These are phyloP conservation scores for Acropternis orthonyx DNA, from an alignment of 2,797 vertebrate genomes.

Conservation along the genomic window DNA sequence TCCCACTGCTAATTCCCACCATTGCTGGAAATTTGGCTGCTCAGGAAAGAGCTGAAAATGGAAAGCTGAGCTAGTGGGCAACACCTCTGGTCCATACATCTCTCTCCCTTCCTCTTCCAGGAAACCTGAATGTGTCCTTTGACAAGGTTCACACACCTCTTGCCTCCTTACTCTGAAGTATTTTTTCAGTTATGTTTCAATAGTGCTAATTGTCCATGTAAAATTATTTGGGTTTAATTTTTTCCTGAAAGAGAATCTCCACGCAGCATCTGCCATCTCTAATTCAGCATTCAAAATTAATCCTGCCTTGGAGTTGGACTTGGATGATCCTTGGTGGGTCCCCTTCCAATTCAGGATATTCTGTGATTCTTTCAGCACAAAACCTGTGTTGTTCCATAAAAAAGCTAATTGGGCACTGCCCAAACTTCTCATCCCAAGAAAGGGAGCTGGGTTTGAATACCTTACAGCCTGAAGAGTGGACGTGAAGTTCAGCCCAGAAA, in stretches of 20 bases:
- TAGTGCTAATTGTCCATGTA: background rate
- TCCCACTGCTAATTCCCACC: background rate
- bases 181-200: background rate
- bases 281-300: background rate
- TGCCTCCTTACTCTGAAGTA: background rate
- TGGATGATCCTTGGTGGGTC: background rate
- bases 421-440: background rate
- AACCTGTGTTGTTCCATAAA: fast-evolving
- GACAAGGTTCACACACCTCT: background rate
- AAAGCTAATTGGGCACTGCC: background rate
- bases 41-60: background rate
- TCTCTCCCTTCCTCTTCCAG: background rate
- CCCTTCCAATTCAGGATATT: background rate
- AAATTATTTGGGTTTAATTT: background rate
- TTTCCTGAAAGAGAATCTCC: background rate
- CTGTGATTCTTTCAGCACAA: background rate
- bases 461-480: background rate
- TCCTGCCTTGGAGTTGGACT: background rate
- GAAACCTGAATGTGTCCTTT: background rate
- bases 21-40: background rate
- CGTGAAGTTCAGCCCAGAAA: background rate
- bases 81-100: background rate
- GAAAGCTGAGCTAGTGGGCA: background rate
- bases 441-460: background rate
- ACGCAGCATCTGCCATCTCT: background rate